Evolutionary conservation across 2,113 vertebrate species (phyloP).

Genomic region (Leucopsar rothschildi): DNA sequence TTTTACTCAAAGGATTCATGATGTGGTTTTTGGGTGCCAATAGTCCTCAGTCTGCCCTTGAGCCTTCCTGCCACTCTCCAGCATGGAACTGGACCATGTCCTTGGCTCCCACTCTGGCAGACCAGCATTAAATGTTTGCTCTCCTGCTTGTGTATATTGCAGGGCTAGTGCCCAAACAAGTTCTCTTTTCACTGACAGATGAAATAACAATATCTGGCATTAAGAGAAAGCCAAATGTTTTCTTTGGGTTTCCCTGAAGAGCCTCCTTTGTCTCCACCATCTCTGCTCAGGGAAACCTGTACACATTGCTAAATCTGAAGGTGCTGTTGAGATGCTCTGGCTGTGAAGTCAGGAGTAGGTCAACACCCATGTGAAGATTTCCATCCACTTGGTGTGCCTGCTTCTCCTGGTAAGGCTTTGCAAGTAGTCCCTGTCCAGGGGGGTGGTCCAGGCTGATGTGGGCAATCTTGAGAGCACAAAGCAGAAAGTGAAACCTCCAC

Average conservation of each 20-base stretch:
- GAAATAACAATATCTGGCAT: slow-evolving; percentile 31
- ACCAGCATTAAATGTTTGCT: neutral
- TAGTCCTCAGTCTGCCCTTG: neutral
- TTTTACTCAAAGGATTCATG: neutral
- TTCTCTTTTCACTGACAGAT: slow-evolving; percentile 14
- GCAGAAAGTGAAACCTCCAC: neutral
- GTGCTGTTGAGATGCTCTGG: neutral
- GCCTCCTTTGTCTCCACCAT: neutral
- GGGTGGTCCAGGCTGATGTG: neutral
- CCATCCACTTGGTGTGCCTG: neutral
- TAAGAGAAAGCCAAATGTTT: neutral
- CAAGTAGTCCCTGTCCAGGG: neutral
- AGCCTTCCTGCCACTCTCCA: neutral
- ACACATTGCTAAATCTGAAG: neutral
- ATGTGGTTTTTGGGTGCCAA: neutral
- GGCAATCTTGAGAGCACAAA: neutral
- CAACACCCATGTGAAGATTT: neutral
- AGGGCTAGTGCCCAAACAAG: slow-evolving; percentile 8
- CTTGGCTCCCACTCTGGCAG: neutral
- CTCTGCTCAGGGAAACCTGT: neutral
- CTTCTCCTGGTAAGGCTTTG: neutral
- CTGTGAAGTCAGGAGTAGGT: neutral
- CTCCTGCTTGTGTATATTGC: neutral
- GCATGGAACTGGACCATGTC: neutral
- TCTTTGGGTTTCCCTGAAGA: neutral